Percentiles rank a stretch among this genome's conserved stretches.
phyloP scores from a whole-genome alignment of 2,797 vertebrate species.

The Macroramphosus scolopax region DNA sequence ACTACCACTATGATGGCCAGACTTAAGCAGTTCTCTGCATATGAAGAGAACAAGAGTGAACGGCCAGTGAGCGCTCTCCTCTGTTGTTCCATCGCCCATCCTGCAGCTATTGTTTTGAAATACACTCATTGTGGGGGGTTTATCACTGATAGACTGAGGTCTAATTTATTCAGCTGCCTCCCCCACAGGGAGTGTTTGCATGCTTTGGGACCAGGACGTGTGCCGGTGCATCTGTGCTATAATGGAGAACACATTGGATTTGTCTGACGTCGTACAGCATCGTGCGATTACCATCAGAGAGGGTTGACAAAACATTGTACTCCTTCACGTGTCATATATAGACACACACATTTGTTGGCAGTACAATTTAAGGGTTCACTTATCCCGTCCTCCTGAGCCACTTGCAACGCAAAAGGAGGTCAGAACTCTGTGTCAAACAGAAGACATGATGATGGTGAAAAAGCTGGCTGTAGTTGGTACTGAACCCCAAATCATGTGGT shows the following conservation, averaged over 20 bases:
- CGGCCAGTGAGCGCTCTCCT: slow-evolving; percentile 20
- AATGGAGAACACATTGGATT: slow-evolving; percentile 38
- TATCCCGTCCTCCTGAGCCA: background rate
- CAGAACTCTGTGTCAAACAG: too few species aligned
- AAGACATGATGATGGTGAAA: background rate
- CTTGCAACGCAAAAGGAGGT: too few species aligned
- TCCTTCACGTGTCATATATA: slow-evolving; percentile 6
- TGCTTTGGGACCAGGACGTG: slow-evolving; percentile 54
- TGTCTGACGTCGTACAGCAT: slow-evolving; percentile 27
- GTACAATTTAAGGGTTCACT: background rate
- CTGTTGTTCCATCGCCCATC: slow-evolving; percentile 46
- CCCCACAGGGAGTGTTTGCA: slow-evolving; percentile 58
- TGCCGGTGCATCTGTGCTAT: slow-evolving; percentile 54
- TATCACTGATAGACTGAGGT: slow-evolving; percentile 40
- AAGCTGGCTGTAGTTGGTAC: background rate
- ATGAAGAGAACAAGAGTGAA: slow-evolving; percentile 30
- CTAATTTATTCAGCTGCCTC: slow-evolving; percentile 72
- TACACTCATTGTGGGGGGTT: slow-evolving; percentile 25
- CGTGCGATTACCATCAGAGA: slow-evolving; percentile 31
- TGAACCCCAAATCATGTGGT: slow-evolving; percentile 7
- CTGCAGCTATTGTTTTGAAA: slow-evolving; percentile 63
- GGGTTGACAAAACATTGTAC: too few species aligned
- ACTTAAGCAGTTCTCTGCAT: slow-evolving; percentile 11
- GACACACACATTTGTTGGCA: background rate
- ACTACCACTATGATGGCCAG: background rate